Conservation (phyloP, 2,113 vertebrate species). For the Triplophysa rosa region DNA sequence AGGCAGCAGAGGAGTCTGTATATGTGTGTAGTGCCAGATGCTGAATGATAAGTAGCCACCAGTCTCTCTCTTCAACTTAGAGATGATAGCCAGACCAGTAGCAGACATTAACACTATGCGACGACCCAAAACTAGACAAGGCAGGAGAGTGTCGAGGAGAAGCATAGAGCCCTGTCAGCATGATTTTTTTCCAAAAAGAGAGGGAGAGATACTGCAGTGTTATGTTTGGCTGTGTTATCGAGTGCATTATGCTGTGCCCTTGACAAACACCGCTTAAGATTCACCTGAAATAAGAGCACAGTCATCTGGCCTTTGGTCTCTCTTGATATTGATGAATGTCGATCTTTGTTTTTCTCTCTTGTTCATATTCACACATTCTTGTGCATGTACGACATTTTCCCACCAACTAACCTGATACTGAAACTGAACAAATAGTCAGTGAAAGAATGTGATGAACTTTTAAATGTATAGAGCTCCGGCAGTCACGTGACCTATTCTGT, state of each 20-base stretch:
- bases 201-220: conserved; percentile 30
- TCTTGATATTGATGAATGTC: not conserved
- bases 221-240: conserved; percentile 9
- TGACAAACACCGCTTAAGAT: conserved; percentile 38
- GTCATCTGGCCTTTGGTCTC: conserved; percentile 1
- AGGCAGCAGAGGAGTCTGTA: conserved; percentile 38
- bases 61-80: conserved; percentile 24
- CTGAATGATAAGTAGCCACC: conserved; percentile 61
- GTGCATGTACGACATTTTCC: too few species aligned
- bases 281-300: conserved; percentile 19
- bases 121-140: conserved; percentile 48
- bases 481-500: too few species aligned
- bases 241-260: conserved; percentile 21
- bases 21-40: conserved; percentile 56
- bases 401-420: too few species aligned
- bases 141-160: conserved; percentile 18
- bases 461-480: too few species aligned
- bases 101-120: conserved; percentile 54
- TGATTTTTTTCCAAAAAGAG: conserved; percentile 41
- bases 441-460: too few species aligned
- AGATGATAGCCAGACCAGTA: conserved; percentile 57
- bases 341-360: not conserved
- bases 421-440: too few species aligned
- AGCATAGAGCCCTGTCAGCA: conserved; percentile 32
- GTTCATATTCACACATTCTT: conserved; percentile 11